Conservation (phyloP, 2,797 vertebrate genomes). For the Valencia hispanica region DNA sequence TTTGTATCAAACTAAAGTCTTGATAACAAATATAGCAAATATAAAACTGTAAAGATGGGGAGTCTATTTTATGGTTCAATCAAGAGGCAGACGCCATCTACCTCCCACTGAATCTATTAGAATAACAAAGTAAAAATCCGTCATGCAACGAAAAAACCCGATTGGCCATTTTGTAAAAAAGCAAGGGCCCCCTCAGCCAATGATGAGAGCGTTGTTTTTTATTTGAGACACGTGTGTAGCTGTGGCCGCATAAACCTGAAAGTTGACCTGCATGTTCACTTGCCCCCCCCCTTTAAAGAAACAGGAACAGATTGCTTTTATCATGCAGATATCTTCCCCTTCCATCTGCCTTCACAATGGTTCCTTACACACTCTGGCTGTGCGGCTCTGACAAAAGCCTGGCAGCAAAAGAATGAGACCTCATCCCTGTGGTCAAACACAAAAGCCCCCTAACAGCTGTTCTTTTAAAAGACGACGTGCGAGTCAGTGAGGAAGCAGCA, state of each 20-base stretch:
- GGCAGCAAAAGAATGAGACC: conserved; percentile 64
- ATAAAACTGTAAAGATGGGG: conserved; percentile 35
- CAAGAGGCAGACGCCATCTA: conserved; percentile 66
- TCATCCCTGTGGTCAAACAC: conserved; percentile 58
- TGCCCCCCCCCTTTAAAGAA: conserved; percentile 51
- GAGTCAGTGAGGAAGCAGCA: conserved; percentile 25
- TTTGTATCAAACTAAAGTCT: conserved; percentile 18
- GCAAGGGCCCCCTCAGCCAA: conserved; percentile 68
- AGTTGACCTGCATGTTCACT: conserved; percentile 75
- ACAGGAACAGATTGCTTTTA: conserved; percentile 79
- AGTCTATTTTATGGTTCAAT: conserved; percentile 43
- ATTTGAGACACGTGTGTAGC: conserved; percentile 51
- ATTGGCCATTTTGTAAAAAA: conserved; percentile 72
- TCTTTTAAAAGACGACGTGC: conserved; percentile 53
- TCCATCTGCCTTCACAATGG: conserved; percentile 83
- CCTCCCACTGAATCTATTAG: conserved; percentile 54
- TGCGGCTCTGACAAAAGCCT: conserved; percentile 77
- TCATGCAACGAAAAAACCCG: conserved; percentile 43
- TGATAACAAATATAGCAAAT: conserved; percentile 20
- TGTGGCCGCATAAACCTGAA: conserved; percentile 38
- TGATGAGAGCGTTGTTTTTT: conserved; percentile 52
- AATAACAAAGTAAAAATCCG: conserved; percentile 75
- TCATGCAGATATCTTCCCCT: conserved; percentile 80
- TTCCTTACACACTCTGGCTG: conserved; percentile 72
- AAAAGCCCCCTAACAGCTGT: conserved; percentile 75